Percentiles rank a stretch among this genome's conserved stretches.
Conservation (phyloP, 1,140 invertebrate genomes). For the Bombus confusus region DNA sequence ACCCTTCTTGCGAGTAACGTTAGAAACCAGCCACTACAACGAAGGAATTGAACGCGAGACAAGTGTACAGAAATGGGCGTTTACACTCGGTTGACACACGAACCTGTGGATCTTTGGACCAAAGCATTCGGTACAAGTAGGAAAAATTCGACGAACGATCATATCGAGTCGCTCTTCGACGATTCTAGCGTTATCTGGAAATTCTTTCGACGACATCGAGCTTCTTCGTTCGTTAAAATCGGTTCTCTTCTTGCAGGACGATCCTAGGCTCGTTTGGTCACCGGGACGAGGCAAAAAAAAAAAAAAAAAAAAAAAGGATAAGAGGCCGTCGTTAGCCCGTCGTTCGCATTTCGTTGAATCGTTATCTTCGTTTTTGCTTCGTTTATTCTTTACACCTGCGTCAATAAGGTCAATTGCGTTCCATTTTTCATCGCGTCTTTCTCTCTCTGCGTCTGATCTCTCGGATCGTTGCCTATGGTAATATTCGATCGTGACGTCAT, state of each 20-base stretch:
- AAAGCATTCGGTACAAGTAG: background rate
- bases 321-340: background rate
- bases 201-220: background rate
- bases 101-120: background rate
- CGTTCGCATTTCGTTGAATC: background rate
- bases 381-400: slow-evolving; percentile 71
- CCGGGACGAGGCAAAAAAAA: background rate
- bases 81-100: background rate
- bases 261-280: too few species aligned
- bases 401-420: slow-evolving; percentile 73
- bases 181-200: background rate
- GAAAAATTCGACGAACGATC: slow-evolving; percentile 12
- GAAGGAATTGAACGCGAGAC: background rate
- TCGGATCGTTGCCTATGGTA: slow-evolving; percentile 78
- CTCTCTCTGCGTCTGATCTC: slow-evolving; percentile 53
- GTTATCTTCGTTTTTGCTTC: background rate
- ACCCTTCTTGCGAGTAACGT: background rate
- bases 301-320: background rate
- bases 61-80: background rate
- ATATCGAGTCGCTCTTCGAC: background rate
- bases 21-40: background rate
- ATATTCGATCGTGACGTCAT: slow-evolving; percentile 84
- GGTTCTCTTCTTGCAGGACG: background rate
- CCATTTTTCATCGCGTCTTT: slow-evolving; percentile 73
- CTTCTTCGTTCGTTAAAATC: background rate